Percentiles rank a stretch among this genome's conserved stretches.
These are phyloP conservation scores for Leptinotarsa undecemlineata DNA, from an alignment of 1,140 invertebrate species.

Conservation along the genomic window DNA sequence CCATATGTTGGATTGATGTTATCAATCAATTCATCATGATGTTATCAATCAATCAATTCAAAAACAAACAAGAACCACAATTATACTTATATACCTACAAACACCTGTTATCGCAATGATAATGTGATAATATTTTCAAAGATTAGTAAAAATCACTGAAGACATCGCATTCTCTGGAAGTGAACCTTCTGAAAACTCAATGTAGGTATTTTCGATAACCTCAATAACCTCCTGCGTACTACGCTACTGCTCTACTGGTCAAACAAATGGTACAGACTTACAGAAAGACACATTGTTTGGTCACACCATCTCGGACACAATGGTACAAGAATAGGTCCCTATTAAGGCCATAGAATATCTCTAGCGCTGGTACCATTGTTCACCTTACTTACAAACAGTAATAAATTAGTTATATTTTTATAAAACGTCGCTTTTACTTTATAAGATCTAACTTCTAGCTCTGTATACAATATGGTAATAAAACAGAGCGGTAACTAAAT, in stretches of 20 bases:
- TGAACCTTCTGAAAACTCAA: too few species aligned
- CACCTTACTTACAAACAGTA: constrained; percentile 38
- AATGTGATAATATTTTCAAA: too few species aligned
- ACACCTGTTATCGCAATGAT: too few species aligned
- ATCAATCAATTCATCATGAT: too few species aligned
- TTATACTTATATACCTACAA: too few species aligned
- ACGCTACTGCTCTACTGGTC: background rate
- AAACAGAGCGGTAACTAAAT: constrained; percentile 39
- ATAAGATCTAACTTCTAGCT: constrained; percentile 38
- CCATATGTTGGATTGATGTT: too few species aligned
- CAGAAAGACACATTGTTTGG: constrained; percentile 40
- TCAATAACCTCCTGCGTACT: too few species aligned
- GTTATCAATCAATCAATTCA: too few species aligned
- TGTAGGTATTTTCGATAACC: too few species aligned
- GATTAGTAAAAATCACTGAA: too few species aligned
- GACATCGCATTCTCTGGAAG: too few species aligned
- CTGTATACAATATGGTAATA: constrained; percentile 41
- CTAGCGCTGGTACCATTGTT: constrained; percentile 36
- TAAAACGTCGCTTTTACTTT: constrained; percentile 34
- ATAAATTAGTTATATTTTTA: constrained; percentile 43
- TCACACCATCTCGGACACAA: constrained; percentile 39
- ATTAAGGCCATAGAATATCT: constrained; percentile 38
- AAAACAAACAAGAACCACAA: too few species aligned
- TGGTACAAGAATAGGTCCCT: constrained; percentile 40
- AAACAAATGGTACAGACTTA: constrained; percentile 23